Base-by-base conservation (phyloP, 2,113 vertebrate species). In the Pristiophorus japonicus region DNA sequence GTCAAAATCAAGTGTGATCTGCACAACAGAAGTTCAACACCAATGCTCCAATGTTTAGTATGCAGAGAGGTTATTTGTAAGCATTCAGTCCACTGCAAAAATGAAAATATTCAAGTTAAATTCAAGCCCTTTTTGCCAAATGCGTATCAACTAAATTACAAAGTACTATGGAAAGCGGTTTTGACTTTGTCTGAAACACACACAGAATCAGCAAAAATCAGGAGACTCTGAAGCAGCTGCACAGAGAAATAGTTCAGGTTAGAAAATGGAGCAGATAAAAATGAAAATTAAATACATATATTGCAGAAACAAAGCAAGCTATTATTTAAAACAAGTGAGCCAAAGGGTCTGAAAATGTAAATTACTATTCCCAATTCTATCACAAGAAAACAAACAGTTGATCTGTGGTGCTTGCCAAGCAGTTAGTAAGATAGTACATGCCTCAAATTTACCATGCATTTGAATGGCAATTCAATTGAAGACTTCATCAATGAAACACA, bases 181-280 rank as follows among this genome's bases (percentile, higher is more conserved):
- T 94, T 94, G 93, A 94, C 93, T 94, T 94, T 94, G 93, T 94
- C 55, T 67, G 65, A 94, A 70, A 73, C 14, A 30, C 14, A 30
- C 42, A 93, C 62, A 51, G 66, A 34, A 70, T 6, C 93, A 94
- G 93, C 42, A 51, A 14, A 94, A n/a, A 94, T 73, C 42, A 94
- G n/a, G 88, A 90, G 63, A 66, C 22, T 94, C 63, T 42, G 65
- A 94, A 51, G 93, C 42, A 94, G 45, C 93, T 34, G 65, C 42
- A 67, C 0, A 70, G 65, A 66, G 45, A 4, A 94, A 34, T 16
- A 51, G 65, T 47, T 70, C 22, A 94, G 4, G 66, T 70, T 70
- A 94, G 93, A 94, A 47, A 70, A 47, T 47, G 63, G 12, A 94
- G 63, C 92, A 67, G 38, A 51, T 94, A 0, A 63, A 45, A 73